phyloP scores from a whole-genome alignment of 2,113 vertebrate species.

The Callocephalon fimbriatum region DNA sequence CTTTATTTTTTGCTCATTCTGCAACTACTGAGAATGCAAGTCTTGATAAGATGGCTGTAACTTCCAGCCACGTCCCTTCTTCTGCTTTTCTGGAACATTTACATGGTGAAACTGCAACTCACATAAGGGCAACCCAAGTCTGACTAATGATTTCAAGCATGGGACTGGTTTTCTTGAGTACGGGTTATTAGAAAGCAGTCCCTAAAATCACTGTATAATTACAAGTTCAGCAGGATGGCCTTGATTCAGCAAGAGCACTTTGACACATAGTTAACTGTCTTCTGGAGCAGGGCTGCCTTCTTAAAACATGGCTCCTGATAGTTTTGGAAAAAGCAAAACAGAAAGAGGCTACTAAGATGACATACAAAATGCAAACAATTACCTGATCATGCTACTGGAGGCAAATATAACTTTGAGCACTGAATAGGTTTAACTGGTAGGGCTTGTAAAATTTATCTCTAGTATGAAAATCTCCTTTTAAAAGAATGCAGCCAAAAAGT shows the following conservation, averaged over 20 bases:
- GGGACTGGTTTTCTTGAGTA: not conserved
- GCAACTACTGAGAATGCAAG: not conserved
- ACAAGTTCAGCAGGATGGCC: constrained; percentile 37
- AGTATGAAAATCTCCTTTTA: constrained; percentile 42
- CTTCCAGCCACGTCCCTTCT: not conserved
- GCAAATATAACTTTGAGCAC: not conserved
- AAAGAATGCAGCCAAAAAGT: constrained; percentile 59
- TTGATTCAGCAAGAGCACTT: constrained; percentile 54
- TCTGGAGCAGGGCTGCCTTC: not conserved
- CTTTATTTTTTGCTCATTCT: not conserved
- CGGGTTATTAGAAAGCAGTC: not conserved
- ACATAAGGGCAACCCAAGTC: not conserved
- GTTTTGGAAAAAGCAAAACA: not conserved
- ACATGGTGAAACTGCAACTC: not conserved
- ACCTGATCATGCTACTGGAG: not conserved
- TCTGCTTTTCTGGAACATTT: not conserved
- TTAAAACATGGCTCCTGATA: not conserved
- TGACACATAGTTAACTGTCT: not conserved
- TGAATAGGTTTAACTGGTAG: not conserved
- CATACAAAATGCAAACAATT: not conserved
- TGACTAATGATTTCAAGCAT: not conserved
- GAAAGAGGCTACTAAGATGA: not conserved
- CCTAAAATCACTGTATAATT: constrained; percentile 13
- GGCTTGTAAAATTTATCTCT: not conserved
- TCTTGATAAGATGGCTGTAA: not conserved